phyloP scores from a whole-genome alignment of 2,888 invertebrate species.

The Acrocera orbiculus region DNA sequence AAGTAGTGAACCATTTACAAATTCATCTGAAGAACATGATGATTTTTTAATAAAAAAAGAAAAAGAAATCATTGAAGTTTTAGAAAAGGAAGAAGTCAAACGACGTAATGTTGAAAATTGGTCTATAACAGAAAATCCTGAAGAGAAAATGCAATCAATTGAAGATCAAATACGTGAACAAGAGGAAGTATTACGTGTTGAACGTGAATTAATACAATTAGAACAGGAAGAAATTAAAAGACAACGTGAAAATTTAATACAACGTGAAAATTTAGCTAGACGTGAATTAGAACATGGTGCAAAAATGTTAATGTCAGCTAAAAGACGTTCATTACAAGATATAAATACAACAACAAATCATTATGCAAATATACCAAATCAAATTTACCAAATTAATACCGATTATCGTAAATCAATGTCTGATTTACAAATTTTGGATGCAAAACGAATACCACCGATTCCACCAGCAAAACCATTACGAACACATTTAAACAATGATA shows the following conservation, averaged over 20 bases:
- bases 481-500: slow-evolving; percentile 11
- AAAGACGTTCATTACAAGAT: slow-evolving; percentile 46
- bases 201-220: slow-evolving; percentile 56
- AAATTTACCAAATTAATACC: slow-evolving; percentile 26
- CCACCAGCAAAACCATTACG: slow-evolving; percentile 40
- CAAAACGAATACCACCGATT: slow-evolving; percentile 28
- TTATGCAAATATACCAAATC: slow-evolving; percentile 22
- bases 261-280: slow-evolving; percentile 44
- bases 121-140: background rate
- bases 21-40: slow-evolving; percentile 65
- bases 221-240: slow-evolving; percentile 62
- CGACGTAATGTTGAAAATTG: slow-evolving; percentile 16
- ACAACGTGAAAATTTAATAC: slow-evolving; percentile 51
- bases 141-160: slow-evolving; percentile 36
- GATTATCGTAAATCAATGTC: slow-evolving; percentile 41
- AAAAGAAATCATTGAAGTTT: slow-evolving; percentile 44
- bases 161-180: slow-evolving; percentile 48
- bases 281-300: slow-evolving; percentile 32
- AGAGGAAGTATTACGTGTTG: slow-evolving; percentile 60
- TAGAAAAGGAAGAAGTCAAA: slow-evolving; percentile 43
- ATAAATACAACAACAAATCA: slow-evolving; percentile 33
- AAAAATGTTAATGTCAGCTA: slow-evolving; percentile 30
- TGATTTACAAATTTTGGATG: slow-evolving; percentile 33
- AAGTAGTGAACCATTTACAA: slow-evolving; percentile 62
- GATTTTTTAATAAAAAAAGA: slow-evolving; percentile 40